Base-by-base conservation (phyloP, 2,113 vertebrate species). In the Scatophagus argus region DNA sequence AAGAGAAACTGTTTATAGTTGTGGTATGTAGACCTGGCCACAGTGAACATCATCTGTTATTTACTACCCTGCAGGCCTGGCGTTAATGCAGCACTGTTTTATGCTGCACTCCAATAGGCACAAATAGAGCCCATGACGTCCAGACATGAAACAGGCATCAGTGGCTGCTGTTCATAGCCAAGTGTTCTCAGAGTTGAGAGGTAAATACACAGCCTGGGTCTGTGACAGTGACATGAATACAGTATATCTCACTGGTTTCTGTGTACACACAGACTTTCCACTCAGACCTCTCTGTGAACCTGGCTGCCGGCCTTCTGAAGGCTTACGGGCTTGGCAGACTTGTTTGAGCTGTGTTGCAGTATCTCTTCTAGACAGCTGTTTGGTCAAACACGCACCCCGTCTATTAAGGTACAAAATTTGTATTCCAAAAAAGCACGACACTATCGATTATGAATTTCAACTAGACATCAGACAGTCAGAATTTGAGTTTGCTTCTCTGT, bases 21-120 rank as follows among this genome's bases (percentile, higher is more conserved):
- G 81, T 74, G 90, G 87, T 88, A 91, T 93, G 91, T 81, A 90
- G 90, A 89, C 83, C 90, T 88, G 87, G 90, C 87, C 82, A 56
- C 72, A 73, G 77, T 70, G 85, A 89, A 88, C 80, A 87, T 92
- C 80, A 82, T 92, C 75, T 79, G 90, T 93, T 93, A 91, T 92
- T 93, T 93, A 93, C 91, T 87, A 84, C 80, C 81, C 81, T 25
- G 70, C 56, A 2, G 79, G 69, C 65, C 63, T 46, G 77, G 64
- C 75, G 74, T 68, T 89, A 90, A 87, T 86, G 87, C 83, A 79
- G 69, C 47, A 27, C 78, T 65, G 82, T 87, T 88, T 87, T 83
- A 91, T 68, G 79, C 82, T 65, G 73, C 83, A 64, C 79, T 91
- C 82, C 77, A 74, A 91, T 51, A 71, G 56, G 75, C 56, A 75